Base-by-base conservation (phyloP, 1,140 invertebrate genomes). In the Saccostrea cuccullata region DNA sequence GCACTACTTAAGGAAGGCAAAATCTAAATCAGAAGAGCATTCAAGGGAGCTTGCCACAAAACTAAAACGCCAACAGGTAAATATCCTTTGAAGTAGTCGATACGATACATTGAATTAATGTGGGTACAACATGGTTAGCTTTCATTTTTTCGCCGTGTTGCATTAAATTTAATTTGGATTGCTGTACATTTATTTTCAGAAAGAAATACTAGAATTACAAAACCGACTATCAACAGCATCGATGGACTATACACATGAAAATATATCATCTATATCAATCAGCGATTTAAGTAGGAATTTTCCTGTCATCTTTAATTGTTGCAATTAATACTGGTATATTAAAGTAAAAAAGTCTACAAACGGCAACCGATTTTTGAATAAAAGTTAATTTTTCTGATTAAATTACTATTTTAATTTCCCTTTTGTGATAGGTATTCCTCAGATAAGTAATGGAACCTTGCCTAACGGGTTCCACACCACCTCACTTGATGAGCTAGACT, bases 1-100 rank as follows among this genome's bases (percentile, higher is more conserved):
- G 36, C 89, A 89, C 60, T 89, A 89, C 83, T 40, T 89, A 17
- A 85, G 84, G 56, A 87, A 89, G 60, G 86, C 86, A 17, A 89
- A 89, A 56, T 87, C 70, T 47, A 89, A 87, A 20, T 84, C 86
- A 13, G 89, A 89, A 20, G 86, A 89, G 55, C 67, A 86, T 20
- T 77, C 83, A 6, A 85, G 47, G 73, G 86, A 89, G n/a, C 70
- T 87, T 4, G 47, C 83, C 12, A 85, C 85, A 36, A 85, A 67
- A 15, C 9, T 89, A 15, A 40, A 82, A 55, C 87, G 85, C 47
- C 86, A 89, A 17, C 86, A 89, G 84, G 89, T 89, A 55, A 40
- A 30, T 47, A 47, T 47, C 47, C 47, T 6, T 47, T 47, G 47
- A 47, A 47, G 47, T 6, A 8, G 47, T 47, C 47, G 47, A 47